Evolutionary conservation across 2,888 invertebrate species (phyloP), one percentile per base, ranked within the genome.

Genomic region (Trisateles emortualis): DNA sequence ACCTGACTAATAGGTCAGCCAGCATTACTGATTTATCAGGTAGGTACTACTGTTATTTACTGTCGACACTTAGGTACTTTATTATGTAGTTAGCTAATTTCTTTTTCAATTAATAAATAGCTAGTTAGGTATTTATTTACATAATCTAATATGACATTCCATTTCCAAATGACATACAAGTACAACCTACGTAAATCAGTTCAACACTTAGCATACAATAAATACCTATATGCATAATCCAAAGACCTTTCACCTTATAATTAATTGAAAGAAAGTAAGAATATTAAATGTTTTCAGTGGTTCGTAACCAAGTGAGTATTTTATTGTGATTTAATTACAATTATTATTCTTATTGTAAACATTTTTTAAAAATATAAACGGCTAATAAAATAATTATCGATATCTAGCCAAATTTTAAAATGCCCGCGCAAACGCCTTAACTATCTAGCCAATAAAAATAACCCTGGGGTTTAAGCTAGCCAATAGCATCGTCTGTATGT

Each of bases 401-500:
- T n/a, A 48, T 19, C 3, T 13, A 39, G 30, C 44, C 30, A 47
- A 57, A 49, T 68, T 82, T 82, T 57, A 71, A 86, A 84, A 65
- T 40, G 51, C 57, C 76, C 90, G 88, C 89, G 79, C 62, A 56
- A 38, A 26, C 14, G 51, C 32, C 40, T 46, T 44, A 67, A 54
- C 54, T 40, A 32, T 41, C 36, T 50, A 55, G 29, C 91, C 91
- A 90, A 91, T 92, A 68, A 75, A 65, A 74, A 71, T 65, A 62
- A 46, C 24, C 46, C 61, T 52, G 55, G 52, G 52, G 59, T 64
- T 63, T 52, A 26, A 64, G 60, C 49, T 57, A 66, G 61, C 93
- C 93, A 93, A 93, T 93, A 79, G 77, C 51, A 68, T 62, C 52
- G 72, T 74, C 69, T 68, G 76, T 74, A 86, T 86, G 84, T 93